Base-by-base conservation (phyloP, 2,888 invertebrate genomes). In the Lordiphosa fenestrarum region DNA sequence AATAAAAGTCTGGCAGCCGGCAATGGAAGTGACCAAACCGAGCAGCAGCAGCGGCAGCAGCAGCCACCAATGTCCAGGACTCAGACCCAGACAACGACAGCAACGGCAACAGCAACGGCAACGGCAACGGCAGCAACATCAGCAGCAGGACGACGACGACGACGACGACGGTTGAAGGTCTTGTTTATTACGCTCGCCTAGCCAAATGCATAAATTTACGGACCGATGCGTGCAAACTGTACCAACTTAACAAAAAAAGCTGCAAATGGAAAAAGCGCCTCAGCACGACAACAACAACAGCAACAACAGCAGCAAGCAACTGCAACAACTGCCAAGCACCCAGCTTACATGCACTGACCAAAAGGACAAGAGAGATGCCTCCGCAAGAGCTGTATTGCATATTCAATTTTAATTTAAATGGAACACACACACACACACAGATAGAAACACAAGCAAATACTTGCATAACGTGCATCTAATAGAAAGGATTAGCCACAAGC, bases 191-290 rank as follows among this genome's bases (percentile, higher is more conserved):
- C 80, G 83, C 76, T 84, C 84, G 80, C 82, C 65, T 84, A 80
- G 83, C 80, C 85, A 82, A 80, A 80, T 84, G 80, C 80, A 80
- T 84, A 80, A 80, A 80, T 80, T 80, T 84, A 84, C 85, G 80
- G 85, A 82, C 83, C 80, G 80, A 80, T 80, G 80, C 80, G 80
- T 80, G 85, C 84, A 74, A 82, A 84, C 78, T 82, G 84, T 80
- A 71, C 70, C 70, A 82, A 84, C 68, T 78, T 59, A 57, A 50
- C 69, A 82, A 68, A 76, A 56, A 55, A 41, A 52, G 71, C 71
- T 71, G 82, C 64, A 83, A 83, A 83, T 80, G 84, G 71, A 83
- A 75, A 71, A 78, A 83, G 57, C 71, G 71, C 51, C 62, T 65
- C 50, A 70, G 68, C 60, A 65, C 60, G 36, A 21, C 21, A 21